Percentiles rank a stretch among this genome's conserved stretches.
Evolutionary conservation across 2,888 invertebrate species (phyloP).

Genomic region (Drosophila tanythrix): DNA sequence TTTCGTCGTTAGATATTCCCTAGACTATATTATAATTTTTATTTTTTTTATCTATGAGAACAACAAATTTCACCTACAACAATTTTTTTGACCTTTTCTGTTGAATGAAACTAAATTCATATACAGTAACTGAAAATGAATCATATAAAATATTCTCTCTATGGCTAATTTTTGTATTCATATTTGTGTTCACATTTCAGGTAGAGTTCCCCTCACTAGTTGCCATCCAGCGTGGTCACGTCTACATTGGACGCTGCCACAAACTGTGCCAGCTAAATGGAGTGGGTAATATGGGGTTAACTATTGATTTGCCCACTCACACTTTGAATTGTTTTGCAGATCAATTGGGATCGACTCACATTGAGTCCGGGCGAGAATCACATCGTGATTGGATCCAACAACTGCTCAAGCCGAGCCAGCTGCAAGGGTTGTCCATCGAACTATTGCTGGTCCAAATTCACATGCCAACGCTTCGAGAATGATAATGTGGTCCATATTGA

Average conservation of each 20-base stretch:
- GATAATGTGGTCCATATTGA: slow-evolving; percentile 71
- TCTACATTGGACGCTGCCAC: slow-evolving; percentile 91
- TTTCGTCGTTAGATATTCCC: neutral
- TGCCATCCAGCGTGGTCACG: slow-evolving; percentile 92
- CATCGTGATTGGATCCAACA: slow-evolving; percentile 53
- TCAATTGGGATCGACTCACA: slow-evolving; percentile 82
- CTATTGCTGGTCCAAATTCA: slow-evolving; percentile 82
- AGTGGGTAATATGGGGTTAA: slow-evolving; percentile 56
- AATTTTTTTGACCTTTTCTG: neutral
- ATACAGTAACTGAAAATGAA: neutral
- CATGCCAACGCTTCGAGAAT: slow-evolving; percentile 82
- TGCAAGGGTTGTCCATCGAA: slow-evolving; percentile 78
- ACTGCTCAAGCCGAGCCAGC: slow-evolving; percentile 53
- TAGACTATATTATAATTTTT: no score
- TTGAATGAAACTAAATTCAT: neutral
- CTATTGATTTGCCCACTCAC: neutral
- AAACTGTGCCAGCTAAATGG: slow-evolving; percentile 90
- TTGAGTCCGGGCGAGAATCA: slow-evolving; percentile 75
- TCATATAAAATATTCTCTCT: neutral
- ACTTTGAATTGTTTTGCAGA: slow-evolving; percentile 54
- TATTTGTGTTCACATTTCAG: slow-evolving; percentile 84
- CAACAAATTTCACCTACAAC: neutral
- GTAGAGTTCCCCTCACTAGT: slow-evolving; percentile 90
- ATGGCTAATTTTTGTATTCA: neutral
- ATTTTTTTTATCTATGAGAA: no score